Conservation (phyloP, 2,113 vertebrate species). For the Neolamprologus brichardi region DNA sequence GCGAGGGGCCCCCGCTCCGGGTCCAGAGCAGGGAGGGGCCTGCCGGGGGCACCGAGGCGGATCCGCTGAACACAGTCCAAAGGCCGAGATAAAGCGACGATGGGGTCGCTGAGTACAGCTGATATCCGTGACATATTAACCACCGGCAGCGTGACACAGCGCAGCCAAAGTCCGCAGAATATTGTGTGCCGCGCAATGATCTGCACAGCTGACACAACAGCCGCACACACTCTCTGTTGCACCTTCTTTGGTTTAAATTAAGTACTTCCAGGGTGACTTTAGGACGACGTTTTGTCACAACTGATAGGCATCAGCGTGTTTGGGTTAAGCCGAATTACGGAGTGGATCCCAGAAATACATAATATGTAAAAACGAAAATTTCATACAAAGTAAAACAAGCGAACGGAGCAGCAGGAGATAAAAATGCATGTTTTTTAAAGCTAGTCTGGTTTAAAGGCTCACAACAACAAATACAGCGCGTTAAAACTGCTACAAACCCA, state of each 20-base stretch:
- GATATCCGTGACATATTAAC: background rate
- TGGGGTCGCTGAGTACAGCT: background rate
- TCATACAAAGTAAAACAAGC: background rate
- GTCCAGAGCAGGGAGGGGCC: background rate
- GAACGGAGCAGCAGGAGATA: background rate
- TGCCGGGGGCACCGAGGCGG: background rate
- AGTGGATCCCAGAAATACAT: too few species aligned
- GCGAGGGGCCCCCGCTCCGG: background rate
- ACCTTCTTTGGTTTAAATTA: background rate
- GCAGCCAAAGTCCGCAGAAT: background rate
- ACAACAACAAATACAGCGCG: background rate
- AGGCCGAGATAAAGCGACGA: background rate
- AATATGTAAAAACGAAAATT: fast-evolving
- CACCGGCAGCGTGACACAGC: background rate
- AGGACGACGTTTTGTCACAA: background rate
- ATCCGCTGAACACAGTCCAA: background rate
- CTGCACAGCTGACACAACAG: background rate
- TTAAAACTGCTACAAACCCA: background rate
- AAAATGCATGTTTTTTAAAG: background rate
- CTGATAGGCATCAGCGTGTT: background rate
- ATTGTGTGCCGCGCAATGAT: background rate
- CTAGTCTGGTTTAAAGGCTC: background rate
- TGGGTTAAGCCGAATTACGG: background rate
- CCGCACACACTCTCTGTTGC: background rate
- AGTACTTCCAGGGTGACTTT: background rate